These are phyloP conservation scores for Globodera rostochiensis DNA, from an alignment of 1,140 invertebrate species.

Conservation along the genomic window DNA sequence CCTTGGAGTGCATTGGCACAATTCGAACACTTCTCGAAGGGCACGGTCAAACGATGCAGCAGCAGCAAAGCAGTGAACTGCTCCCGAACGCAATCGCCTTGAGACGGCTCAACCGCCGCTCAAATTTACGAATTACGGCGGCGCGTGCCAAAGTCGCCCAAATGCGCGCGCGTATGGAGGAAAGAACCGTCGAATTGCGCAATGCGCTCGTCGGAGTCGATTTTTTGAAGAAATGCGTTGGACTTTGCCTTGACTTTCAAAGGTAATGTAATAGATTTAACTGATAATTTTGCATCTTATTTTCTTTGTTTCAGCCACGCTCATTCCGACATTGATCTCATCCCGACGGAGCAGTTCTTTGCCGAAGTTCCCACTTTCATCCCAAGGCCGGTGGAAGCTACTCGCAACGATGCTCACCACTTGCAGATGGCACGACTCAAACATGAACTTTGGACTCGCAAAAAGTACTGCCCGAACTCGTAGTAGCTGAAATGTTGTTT, in stretches of 20 bases:
- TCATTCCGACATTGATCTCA: conserved; percentile 37
- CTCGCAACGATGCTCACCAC: conserved; percentile 31
- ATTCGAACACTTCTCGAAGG: not conserved
- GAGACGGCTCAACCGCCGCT: conserved; percentile 35
- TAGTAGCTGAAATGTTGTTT: not conserved
- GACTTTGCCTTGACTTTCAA: not conserved
- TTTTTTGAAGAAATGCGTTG: not conserved
- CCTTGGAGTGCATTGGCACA: conserved; percentile 10
- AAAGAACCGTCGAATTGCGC: not conserved
- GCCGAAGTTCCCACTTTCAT: conserved; percentile 24
- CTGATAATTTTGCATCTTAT: not conserved
- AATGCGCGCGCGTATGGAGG: not conserved
- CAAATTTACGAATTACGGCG: conserved; percentile 27
- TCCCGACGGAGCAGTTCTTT: conserved; percentile 40
- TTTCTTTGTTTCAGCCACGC: conserved; percentile 14
- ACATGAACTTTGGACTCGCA: conserved; percentile 32
- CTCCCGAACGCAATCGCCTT: conserved; percentile 37
- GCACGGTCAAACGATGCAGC: conserved; percentile 1
- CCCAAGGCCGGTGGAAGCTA: conserved; percentile 7
- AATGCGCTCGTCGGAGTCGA: not conserved
- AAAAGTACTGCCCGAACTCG: conserved; percentile 29
- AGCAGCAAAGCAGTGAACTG: conserved; percentile 14
- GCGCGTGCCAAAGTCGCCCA: not conserved
- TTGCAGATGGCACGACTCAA: conserved; percentile 37
- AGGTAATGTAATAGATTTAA: not conserved